Base-by-base conservation (phyloP, 1,140 invertebrate species). In the Dendroctonus ponderosae region DNA sequence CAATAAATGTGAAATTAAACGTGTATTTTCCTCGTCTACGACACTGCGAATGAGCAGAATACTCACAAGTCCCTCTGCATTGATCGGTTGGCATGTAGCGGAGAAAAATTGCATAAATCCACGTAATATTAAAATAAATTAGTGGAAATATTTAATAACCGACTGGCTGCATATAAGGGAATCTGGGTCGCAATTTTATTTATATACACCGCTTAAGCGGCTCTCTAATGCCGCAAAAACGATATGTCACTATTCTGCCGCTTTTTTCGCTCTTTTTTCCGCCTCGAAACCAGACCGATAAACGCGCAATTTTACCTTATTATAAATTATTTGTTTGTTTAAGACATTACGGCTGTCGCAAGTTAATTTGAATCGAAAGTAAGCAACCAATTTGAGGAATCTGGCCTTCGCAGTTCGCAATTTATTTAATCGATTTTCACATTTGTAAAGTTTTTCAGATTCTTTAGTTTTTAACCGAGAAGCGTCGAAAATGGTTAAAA, bases 191-290 rank as follows among this genome's bases (percentile, higher is more conserved):
- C 40, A 39, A 53, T 53, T 62, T 62, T 62, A 62, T 62, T 62
- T 62, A 62, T 52, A 42, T 62, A 26, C 26, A 14, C 40, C 14
- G 39, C 54, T 12, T 57, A 57, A 57, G 38, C 46, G 42, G 50
- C 61, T 63, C 61, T 63, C 61, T 63, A 63, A 63, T 54, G 61
- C 52, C 50, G 61, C 61, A 63, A 63, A 63, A 63, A 63, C 61
- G 52, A 63, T 63, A 63, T 63, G 61, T 63, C 61, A 63, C 61
- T 63, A 56, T 63, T 62, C 52, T 38, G 43, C 41, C 50, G 50
- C 52, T 62, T 52, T 57, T 62, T 62, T 62, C 26, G 26, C 26
- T 26, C 26, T 26, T 26, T 26, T n/a, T 26, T 26, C 1, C 3
- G 26, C 26, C 26, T 26, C 26, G 26, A 26, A 62, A 62, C 37